A percentile compares a stretch with the other conserved stretches of the same genome.
Conservation (phyloP, 2,113 vertebrate genomes). For the Theristicus caerulescens region DNA sequence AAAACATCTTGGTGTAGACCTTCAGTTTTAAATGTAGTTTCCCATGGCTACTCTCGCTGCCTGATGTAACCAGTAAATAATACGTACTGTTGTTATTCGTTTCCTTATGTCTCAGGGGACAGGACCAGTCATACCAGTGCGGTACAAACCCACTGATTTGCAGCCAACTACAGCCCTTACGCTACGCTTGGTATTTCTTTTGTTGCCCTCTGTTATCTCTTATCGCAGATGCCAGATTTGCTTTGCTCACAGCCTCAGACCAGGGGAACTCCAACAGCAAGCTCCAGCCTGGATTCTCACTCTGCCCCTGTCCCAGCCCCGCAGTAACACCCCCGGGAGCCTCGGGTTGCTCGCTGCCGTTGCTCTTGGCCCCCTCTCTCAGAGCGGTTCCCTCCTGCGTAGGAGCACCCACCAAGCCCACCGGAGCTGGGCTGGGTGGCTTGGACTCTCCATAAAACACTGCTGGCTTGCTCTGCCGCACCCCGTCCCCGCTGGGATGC, state of each 20-base stretch:
- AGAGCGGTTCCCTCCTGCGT: fast-evolving
- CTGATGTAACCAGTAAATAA: background rate
- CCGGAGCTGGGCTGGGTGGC: background rate
- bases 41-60: background rate
- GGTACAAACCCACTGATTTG: background rate
- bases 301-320: background rate
- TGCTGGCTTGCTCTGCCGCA: background rate
- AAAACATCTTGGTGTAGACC: background rate
- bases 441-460: background rate
- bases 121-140: background rate
- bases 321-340: background rate
- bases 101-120: background rate
- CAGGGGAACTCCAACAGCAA: background rate
- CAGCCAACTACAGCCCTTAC: background rate
- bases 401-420: background rate
- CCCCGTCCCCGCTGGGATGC: fast-evolving
- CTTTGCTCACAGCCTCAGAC: background rate
- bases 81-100: fast-evolving
- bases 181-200: background rate
- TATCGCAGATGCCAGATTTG: background rate
- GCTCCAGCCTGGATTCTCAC: background rate
- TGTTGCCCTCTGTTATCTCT: background rate
- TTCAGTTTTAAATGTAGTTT: background rate
- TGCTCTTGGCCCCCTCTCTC: background rate
- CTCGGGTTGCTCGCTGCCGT: fast-evolving